Evolutionary conservation across 2,888 invertebrate species (phyloP).

Genomic region (Seira sanloemensis): DNA sequence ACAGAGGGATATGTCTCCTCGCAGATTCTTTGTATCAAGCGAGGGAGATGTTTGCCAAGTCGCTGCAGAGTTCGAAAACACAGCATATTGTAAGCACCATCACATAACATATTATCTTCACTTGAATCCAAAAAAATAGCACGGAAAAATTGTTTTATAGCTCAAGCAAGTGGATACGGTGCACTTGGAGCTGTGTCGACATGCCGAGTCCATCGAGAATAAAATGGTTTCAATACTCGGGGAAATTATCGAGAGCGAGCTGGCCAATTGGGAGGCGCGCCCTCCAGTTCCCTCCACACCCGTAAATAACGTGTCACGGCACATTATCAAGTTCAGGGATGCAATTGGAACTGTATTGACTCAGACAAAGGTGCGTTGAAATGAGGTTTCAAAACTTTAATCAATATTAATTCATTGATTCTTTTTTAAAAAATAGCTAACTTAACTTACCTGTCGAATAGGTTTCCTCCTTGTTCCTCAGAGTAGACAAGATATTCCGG

Average conservation of each 20-base stretch:
- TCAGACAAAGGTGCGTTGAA: conserved; percentile 66
- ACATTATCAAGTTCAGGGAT: conserved; percentile 72
- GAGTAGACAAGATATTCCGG: conserved; percentile 91
- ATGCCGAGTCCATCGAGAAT: conserved; percentile 93
- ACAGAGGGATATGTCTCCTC: conserved; percentile 88
- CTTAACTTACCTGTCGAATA: no score
- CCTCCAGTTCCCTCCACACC: conserved; percentile 96
- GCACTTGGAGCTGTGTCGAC: conserved; percentile 88
- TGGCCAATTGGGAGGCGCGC: conserved; percentile 93
- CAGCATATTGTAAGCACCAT: conserved; percentile 71
- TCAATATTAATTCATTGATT: no score
- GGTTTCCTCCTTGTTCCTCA: conserved; percentile 85
- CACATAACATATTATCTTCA: conserved; percentile 14
- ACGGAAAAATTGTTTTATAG: conserved; percentile 35
- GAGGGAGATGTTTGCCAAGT: conserved; percentile 67
- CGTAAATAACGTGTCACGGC: conserved; percentile 87
- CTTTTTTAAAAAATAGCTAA: no score
- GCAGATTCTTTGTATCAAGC: conserved; percentile 67
- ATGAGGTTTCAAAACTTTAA: background rate
- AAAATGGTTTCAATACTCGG: conserved; percentile 95
- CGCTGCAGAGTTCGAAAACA: conserved; percentile 68
- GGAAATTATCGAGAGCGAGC: conserved; percentile 87
- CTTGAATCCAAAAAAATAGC: no score
- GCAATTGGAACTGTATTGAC: conserved; percentile 71
- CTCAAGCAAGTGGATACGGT: conserved; percentile 80